These are phyloP conservation scores for Ceratina calcarata DNA, from an alignment of 1,140 invertebrate genomes.

Conservation along the genomic window DNA sequence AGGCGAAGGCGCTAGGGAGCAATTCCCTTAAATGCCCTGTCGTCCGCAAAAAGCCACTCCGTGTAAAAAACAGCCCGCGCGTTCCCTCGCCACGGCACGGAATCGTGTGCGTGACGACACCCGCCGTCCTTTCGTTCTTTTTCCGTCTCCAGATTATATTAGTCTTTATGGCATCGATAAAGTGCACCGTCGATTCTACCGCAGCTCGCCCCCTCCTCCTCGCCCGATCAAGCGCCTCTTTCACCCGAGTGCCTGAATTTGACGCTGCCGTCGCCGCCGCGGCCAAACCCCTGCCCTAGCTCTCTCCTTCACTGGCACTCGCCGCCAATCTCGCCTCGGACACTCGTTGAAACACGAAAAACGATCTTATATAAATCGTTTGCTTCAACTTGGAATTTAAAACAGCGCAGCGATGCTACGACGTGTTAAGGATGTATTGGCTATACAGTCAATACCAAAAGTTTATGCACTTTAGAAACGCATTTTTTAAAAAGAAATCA, in stretches of 20 bases:
- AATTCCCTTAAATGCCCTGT: conserved; percentile 79
- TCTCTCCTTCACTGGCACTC: too few relatives aligned
- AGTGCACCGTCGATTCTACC: conserved; percentile 71
- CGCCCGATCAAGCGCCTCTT: conserved; percentile 22
- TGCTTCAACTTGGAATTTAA: too few relatives aligned
- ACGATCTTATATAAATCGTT: too few relatives aligned
- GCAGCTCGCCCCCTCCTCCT: conserved; percentile 16
- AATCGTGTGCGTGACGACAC: conserved; percentile 63
- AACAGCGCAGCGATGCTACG: too few relatives aligned
- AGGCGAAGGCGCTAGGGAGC: conserved; percentile 70
- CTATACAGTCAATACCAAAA: too few relatives aligned
- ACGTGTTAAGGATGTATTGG: too few relatives aligned
- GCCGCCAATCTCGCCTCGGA: not conserved
- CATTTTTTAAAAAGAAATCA: too few relatives aligned
- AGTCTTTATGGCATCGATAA: conserved; percentile 78
- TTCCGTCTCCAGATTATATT: conserved; percentile 76
- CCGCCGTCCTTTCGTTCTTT: conserved; percentile 63
- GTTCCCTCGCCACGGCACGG: conserved; percentile 46
- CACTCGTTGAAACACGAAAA: too few relatives aligned
- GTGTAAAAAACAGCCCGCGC: conserved; percentile 75
- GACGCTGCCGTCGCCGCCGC: too few relatives aligned
- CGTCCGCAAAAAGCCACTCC: conserved; percentile 77
- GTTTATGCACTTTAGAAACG: too few relatives aligned
- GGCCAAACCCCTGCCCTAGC: not conserved
- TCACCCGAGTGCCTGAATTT: conserved; percentile 47